Evolutionary conservation across 1,140 invertebrate species (phyloP).

Genomic region (Drosophila nasuta): DNA sequence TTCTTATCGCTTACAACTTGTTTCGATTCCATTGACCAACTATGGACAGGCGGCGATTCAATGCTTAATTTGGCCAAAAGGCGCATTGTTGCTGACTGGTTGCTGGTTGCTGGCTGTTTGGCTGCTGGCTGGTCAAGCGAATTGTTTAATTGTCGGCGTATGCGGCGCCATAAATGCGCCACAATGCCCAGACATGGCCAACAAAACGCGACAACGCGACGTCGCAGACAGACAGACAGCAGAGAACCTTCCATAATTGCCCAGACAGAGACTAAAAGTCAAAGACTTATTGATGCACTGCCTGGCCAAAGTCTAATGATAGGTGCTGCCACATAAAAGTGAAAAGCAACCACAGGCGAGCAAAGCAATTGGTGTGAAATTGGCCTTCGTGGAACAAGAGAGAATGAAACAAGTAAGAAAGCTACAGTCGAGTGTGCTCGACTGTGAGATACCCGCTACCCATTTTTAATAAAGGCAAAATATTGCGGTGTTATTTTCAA

Average conservation of each 20-base stretch:
- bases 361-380: slow-evolving; percentile 76
- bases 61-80: slow-evolving; percentile 73
- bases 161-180: slow-evolving; percentile 78
- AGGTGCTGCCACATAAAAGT: slow-evolving; percentile 62
- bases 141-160: slow-evolving; percentile 80
- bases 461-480: too few relatives aligned
- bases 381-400: slow-evolving; percentile 69
- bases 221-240: slow-evolving; percentile 18
- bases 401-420: too few relatives aligned
- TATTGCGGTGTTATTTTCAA: too few relatives aligned
- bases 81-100: slow-evolving; percentile 61
- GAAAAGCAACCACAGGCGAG: slow-evolving; percentile 58
- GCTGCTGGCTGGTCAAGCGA: slow-evolving; percentile 42
- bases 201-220: slow-evolving; percentile 7
- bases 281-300: slow-evolving; percentile 48
- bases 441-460: too few relatives aligned
- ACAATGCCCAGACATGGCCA: slow-evolving; percentile 56
- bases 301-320: slow-evolving; percentile 62
- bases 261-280: neutral
- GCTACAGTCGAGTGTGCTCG: too few relatives aligned
- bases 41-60: slow-evolving; percentile 59
- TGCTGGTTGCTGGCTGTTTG: slow-evolving; percentile 28
- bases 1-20: slow-evolving; percentile 81
- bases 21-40: slow-evolving; percentile 80
- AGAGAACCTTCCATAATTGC: slow-evolving; percentile 51